Base-by-base conservation (phyloP, 2,888 invertebrate genomes). In the Dynastes grantii region DNA sequence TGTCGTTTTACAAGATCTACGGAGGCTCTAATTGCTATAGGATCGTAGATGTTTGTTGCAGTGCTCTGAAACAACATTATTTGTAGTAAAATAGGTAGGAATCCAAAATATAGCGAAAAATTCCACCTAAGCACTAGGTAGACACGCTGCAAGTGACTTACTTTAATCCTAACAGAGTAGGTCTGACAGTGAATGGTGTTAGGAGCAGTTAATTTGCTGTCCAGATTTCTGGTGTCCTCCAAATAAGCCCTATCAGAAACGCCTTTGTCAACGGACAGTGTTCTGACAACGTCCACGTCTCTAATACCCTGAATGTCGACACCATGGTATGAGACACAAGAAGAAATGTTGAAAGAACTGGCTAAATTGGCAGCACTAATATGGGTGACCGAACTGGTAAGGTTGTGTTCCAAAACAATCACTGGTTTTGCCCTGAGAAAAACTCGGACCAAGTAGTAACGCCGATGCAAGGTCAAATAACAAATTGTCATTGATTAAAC, bases 381-480 rank as follows among this genome's bases (percentile, higher is more conserved):
- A 27, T 76, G 76, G 16, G 64, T 64, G 5, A 76, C 73, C 13
- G 68, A 51, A 3, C 79, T 73, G 16, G 49, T 78, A 32, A 81
- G 16, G 1, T 78, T 78, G 37, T 81, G 81, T 22, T 78, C 51
- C 58, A 83, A 67, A 5, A 53, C 78, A 27, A 89, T 84, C 1
- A 89, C 84, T 0, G 90, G 90, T 76, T 84, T 85, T n/a, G 88
- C 85, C 79, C 89, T 86, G 29, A 92, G 89, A 2, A 94, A 76
- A 2, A 92, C 91, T 0, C 92, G 77, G 90, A 16, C 89, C 90
- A 1, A 92, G n/a, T 88, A 85, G 78, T 90, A 90, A 0, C 91
- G 1, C 94, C 94, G 11, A 93, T 87, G 91, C 91, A 76, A 93
- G 79, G 88, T 93, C 93, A 92, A 90, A 22, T 27, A 76, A 37